These are phyloP conservation scores for Poecilia latipinna DNA, from an alignment of 2,113 vertebrate genomes.

Conservation along the genomic window DNA sequence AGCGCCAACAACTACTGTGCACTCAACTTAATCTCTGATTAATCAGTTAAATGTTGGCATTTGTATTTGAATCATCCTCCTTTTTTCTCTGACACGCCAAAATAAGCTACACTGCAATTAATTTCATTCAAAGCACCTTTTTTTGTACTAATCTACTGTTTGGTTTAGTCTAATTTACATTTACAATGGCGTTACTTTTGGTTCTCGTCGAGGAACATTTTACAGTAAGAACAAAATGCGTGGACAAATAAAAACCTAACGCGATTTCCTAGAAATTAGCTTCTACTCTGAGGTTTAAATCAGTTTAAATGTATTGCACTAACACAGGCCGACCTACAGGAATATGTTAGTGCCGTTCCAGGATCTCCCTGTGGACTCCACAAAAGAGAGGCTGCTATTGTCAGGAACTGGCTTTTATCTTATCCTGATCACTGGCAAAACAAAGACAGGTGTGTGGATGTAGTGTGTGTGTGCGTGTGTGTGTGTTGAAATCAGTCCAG, in stretches of 20 bases:
- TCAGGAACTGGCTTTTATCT: constrained; percentile 75
- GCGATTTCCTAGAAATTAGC: constrained; percentile 17
- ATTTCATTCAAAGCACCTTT: neutral
- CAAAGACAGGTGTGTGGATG: constrained; percentile 54
- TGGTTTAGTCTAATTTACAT: neutral
- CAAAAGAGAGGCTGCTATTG: constrained; percentile 53
- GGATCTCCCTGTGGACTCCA: constrained; percentile 59
- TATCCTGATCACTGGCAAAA: constrained; percentile 67
- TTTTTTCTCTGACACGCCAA: too few relatives aligned
- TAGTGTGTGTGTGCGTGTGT: constrained; percentile 17
- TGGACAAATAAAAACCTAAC: constrained; percentile 20
- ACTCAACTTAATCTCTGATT: too few relatives aligned
- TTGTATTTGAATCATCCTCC: too few relatives aligned
- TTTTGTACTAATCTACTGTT: too few relatives aligned
- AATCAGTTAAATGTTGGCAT: too few relatives aligned
- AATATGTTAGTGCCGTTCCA: constrained; percentile 60
- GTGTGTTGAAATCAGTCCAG: constrained; percentile 50
- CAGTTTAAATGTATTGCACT: constrained; percentile 42
- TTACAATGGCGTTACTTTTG: neutral
- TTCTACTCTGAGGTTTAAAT: constrained; percentile 35
- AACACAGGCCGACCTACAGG: constrained; percentile 51
- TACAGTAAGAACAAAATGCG: constrained; percentile 16
- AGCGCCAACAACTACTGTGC: too few relatives aligned
- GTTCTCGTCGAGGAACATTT: neutral
- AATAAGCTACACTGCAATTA: too few relatives aligned